Percentiles rank a stretch among this genome's conserved stretches.
Evolutionary conservation across 2,888 invertebrate genomes (phyloP).

Genomic region (Panopea generosa): DNA sequence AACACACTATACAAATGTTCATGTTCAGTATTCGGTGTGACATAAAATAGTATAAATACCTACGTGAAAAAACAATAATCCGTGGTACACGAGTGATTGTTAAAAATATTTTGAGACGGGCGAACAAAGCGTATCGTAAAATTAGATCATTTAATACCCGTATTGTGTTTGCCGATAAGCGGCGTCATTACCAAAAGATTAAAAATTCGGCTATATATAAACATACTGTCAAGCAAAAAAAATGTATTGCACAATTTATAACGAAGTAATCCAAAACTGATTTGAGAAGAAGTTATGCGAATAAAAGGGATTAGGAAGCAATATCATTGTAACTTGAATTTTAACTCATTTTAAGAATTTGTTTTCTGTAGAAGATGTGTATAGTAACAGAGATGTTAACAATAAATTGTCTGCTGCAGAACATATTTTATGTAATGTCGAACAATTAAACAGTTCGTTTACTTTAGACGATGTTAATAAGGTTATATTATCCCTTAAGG

Average conservation of each 20-base stretch:
- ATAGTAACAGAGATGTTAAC: not conserved
- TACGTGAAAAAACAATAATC: not conserved
- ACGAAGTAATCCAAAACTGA: not conserved
- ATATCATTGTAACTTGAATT: not conserved
- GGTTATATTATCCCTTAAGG: not conserved
- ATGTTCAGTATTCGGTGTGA: too few species aligned
- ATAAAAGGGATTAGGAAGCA: constrained; percentile 1
- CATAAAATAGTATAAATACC: not conserved
- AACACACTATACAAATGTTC: constrained; percentile 2
- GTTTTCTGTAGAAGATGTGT: not conserved
- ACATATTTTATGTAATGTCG: not conserved
- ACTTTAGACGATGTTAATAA: not conserved
- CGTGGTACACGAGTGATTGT: too few species aligned
- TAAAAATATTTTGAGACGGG: not conserved
- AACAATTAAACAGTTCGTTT: not conserved
- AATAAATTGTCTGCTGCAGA: not conserved
- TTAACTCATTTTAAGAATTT: constrained; percentile 15
- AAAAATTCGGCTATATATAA: not conserved
- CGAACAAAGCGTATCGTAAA: constrained; percentile 3
- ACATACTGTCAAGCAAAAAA: not conserved
- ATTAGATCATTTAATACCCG: not conserved
- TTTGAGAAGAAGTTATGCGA: constrained; percentile 13
- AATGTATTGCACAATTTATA: not conserved
- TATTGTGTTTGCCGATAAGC: not conserved
- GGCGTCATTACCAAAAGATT: not conserved